Evolutionary conservation across 2,113 vertebrate species (phyloP).

Genomic region (Xenopus tropicalis): UCB_Xtro_10.0 CM004447.2:37176001-37176500

Average conservation of each 20-base stretch:
- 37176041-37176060: constrained; percentile 68
- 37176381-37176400: neutral
- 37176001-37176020: no score
- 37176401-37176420: neutral
- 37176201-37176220: neutral
- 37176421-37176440: neutral
- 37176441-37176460: neutral
- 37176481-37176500: no score
- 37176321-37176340: neutral
- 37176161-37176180: constrained; percentile 67
- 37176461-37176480: no score
- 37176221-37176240: neutral
- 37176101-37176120: constrained; percentile 96
- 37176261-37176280: neutral
- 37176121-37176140: constrained; percentile 94
- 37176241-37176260: neutral
- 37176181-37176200: neutral
- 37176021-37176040: neutral
- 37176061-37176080: constrained; percentile 90
- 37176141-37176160: constrained; percentile 98
- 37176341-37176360: neutral
- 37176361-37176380: neutral
- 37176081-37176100: constrained; percentile 96
- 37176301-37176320: neutral
- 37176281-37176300: constrained; percentile 1